Conservation (phyloP, 2,113 vertebrate species). For the Euleptes europaea region DNA sequence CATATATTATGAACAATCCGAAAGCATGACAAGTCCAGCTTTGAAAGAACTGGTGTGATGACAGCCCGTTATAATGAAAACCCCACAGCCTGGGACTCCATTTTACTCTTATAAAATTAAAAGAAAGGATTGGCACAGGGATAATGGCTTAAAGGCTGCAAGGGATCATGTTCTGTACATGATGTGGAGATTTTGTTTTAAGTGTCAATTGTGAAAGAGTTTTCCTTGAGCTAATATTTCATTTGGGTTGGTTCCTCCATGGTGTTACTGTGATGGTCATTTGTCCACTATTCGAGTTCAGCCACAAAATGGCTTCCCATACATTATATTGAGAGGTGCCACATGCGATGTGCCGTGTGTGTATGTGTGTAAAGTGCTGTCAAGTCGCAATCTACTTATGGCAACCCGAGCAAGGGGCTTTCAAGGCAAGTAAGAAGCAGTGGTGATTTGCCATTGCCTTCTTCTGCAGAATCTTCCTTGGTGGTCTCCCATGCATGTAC, state of each 20-base stretch:
- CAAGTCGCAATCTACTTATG: too few relatives aligned
- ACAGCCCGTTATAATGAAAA: conserved; percentile 4
- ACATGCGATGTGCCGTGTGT: not conserved
- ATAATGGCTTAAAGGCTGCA: not conserved
- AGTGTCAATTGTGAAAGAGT: not conserved
- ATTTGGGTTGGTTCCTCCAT: not conserved
- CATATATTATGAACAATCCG: not conserved
- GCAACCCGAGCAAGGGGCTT: too few relatives aligned
- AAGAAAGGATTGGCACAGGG: not conserved
- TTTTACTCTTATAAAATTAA: not conserved
- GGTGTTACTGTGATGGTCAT: not conserved
- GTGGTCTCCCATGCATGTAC: too few relatives aligned
- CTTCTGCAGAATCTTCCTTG: too few relatives aligned
- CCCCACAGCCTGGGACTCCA: not conserved
- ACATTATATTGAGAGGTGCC: not conserved
- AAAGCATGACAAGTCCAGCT: conserved; percentile 19
- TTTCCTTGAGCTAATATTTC: not conserved
- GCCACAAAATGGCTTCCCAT: not conserved
- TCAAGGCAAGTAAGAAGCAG: too few relatives aligned
- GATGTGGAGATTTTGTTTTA: not conserved
- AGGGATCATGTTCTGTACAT: not conserved
- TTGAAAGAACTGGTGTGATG: conserved; percentile 3
- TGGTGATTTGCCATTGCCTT: too few relatives aligned
- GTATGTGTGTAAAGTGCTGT: too few relatives aligned
- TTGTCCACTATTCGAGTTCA: not conserved